These are phyloP conservation scores for Morus bassanus DNA, from an alignment of 2,797 vertebrate genomes.

Conservation along the genomic window DNA sequence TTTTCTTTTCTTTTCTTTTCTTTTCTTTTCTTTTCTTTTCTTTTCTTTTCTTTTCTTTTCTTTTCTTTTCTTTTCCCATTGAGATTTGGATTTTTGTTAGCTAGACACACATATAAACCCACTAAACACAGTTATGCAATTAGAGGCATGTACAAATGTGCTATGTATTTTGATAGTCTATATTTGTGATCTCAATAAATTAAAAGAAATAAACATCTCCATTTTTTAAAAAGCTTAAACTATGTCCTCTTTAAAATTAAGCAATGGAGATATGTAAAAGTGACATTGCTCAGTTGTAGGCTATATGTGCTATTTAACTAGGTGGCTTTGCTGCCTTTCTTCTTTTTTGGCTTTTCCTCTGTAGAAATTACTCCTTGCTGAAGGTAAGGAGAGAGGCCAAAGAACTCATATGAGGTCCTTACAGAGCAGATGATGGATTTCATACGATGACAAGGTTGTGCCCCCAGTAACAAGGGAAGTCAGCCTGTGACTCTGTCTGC, in stretches of 20 bases:
- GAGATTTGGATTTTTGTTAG: not conserved
- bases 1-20: no score
- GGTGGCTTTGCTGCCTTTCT: not conserved
- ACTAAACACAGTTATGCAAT: not conserved
- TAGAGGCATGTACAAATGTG: not conserved
- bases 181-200: not conserved
- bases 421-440: not conserved
- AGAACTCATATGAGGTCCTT: not conserved
- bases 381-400: not conserved
- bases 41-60: no score
- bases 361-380: not conserved
- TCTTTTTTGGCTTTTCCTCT: not conserved
- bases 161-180: not conserved
- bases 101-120: not conserved
- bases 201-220: not conserved
- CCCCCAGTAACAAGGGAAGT: not conserved
- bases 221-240: not conserved
- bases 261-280: not conserved
- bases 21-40: no score
- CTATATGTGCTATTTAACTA: not conserved
- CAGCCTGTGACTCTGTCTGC: not conserved
- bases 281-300: not conserved
- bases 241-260: not conserved
- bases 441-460: not conserved
- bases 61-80: no score